Conservation (phyloP, 2,113 vertebrate species). For the Dasyurus viverrinus region DNA sequence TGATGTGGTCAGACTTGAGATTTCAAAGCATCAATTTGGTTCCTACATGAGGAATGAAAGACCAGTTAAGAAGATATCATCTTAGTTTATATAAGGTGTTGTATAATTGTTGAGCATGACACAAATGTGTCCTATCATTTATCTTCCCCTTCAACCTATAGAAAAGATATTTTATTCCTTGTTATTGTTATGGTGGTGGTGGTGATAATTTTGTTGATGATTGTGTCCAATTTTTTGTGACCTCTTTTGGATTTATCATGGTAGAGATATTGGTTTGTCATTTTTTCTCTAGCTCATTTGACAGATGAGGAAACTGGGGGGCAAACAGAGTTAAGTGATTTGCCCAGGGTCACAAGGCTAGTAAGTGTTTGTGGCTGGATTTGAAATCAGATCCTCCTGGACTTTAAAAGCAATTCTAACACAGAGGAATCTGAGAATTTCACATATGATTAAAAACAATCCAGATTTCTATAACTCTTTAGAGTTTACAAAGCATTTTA, state of each 20-base stretch:
- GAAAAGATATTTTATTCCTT: slow-evolving; percentile 48
- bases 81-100: not conserved
- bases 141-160: slow-evolving; percentile 30
- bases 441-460: too few relatives aligned
- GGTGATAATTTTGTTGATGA: slow-evolving; percentile 56
- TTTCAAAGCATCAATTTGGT: too few relatives aligned
- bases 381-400: not conserved
- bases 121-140: not conserved
- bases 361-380: not conserved
- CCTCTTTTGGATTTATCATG: slow-evolving; percentile 14
- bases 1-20: not conserved
- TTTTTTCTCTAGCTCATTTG: not conserved
- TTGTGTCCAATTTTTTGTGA: slow-evolving; percentile 17
- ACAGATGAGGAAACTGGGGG: slow-evolving; percentile 13
- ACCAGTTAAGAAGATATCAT: not conserved
- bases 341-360: not conserved
- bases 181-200: slow-evolving; percentile 36
- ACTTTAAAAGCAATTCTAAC: not conserved
- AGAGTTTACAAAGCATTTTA: too few relatives aligned
- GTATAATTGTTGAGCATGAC: too few relatives aligned
- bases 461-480: too few relatives aligned
- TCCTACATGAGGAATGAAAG: not conserved
- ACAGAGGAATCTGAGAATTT: too few relatives aligned
- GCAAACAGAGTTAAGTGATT: not conserved
- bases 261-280: too few relatives aligned